Evolutionary conservation across 2,888 invertebrate genomes (phyloP), one percentile per base, ranked within the genome.

Genomic region (Drosophila barbarae): DNA sequence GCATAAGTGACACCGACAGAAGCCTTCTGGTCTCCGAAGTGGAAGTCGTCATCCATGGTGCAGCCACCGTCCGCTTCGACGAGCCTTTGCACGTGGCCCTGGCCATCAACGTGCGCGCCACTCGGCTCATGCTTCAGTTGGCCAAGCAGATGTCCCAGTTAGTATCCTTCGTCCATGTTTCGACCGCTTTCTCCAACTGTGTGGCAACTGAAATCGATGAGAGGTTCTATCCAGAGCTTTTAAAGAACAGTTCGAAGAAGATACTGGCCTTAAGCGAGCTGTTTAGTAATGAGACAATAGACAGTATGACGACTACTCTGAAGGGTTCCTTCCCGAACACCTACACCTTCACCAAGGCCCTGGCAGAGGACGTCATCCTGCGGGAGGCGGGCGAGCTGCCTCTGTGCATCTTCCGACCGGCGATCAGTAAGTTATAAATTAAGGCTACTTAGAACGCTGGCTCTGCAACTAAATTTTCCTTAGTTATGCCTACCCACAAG

Each of bases 341-440:
- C 0, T 94, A 95, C 88, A 92, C 93, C 3, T 93, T 91, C 85
- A 94, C 94, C 8, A 94, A 94, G 88, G 92, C 93, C 6, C 86
- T 94, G 55, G 93, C 93, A 0, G 94, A 94, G 85, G 91, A 92
- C 69, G 85, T 92, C 30, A 88, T 94, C 13, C 87, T 90, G 34
- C 90, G 90, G 60, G 91, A 92, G 74, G 91, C 91, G 1, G 89
- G 88, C 55, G 90, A 90, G 30, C 84, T 94, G 55, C 94, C 94
- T 0, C 83, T 93, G 5, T 92, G 92, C 60, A 91, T 94, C 58
- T 92, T 93, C 69, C 89, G 94, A 55, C 94, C 94, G 1, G 93
- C 93, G n/a, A 93, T 94, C 71, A 92, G 91, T 90, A 84, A 86
- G 88, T 80, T 4, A 26, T 5, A 21, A 18, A 9, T 15, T 5